Conservation (phyloP, 2,888 invertebrate genomes). For the Anarsia innoxiella region DNA sequence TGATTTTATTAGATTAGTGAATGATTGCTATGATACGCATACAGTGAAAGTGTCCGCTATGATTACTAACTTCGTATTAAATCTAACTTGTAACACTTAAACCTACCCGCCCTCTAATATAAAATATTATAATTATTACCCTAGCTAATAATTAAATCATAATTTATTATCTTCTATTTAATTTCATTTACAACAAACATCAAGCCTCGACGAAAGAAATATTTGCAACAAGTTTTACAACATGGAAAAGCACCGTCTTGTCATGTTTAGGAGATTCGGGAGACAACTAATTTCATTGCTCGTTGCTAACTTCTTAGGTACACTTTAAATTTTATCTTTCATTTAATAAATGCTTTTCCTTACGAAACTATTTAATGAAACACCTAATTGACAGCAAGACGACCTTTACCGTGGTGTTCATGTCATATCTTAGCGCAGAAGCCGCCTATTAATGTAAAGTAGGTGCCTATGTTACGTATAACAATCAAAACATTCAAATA, state of each 20-base stretch:
- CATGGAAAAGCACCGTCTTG: constrained; percentile 29
- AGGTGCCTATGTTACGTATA: no score
- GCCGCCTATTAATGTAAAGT: no score
- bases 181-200: constrained; percentile 1
- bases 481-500: no score
- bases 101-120: constrained; percentile 12
- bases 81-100: neutral
- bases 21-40: constrained; percentile 19
- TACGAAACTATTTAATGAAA: no score
- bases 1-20: constrained; percentile 37
- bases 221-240: constrained; percentile 32
- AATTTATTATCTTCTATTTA: constrained; percentile 5
- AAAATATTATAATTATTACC: neutral
- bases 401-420: no score
- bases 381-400: no score
- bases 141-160: neutral
- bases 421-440: no score
- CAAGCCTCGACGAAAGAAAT: constrained; percentile 38
- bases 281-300: no score
- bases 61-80: neutral
- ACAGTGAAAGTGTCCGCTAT: neutral
- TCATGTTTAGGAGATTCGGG: constrained; percentile 30
- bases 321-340: no score
- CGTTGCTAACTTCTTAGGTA: no score
- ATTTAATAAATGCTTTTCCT: no score